phyloP scores from a whole-genome alignment of 2,797 vertebrate species.

The Clarias pachynema region DNA sequence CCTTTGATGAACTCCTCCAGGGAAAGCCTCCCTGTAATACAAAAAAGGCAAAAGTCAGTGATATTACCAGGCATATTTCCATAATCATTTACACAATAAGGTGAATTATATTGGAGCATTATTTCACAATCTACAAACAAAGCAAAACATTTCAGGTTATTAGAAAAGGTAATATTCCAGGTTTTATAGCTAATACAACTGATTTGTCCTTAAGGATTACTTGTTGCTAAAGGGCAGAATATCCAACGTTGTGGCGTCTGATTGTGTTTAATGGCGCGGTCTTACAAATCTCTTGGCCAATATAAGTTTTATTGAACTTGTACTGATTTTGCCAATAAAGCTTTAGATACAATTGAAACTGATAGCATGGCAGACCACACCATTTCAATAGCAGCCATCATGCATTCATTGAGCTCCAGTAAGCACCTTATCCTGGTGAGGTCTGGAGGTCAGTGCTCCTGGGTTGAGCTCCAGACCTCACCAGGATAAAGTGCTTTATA shows the following conservation, averaged over 20 bases:
- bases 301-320: not conserved
- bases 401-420: not conserved
- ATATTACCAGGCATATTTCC: not conserved
- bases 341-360: not conserved
- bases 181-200: not conserved
- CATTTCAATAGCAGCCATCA: not conserved
- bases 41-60: conserved; percentile 13
- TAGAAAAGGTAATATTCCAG: not conserved
- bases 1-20: conserved; percentile 98
- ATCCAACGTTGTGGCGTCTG: not conserved
- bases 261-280: not conserved
- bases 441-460: no score
- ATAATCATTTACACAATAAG: not conserved
- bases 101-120: not conserved
- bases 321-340: not conserved
- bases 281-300: not conserved
- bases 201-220: not conserved
- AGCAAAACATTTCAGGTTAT: not conserved
- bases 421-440: not conserved
- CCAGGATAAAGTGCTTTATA: no score
- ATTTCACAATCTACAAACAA: not conserved
- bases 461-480: no score
- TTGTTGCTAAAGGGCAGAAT: not conserved
- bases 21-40: conserved; percentile 86
- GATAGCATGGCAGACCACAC: not conserved